Base-by-base conservation (phyloP, 2,888 invertebrate species). In the Netelia virgata region DNA sequence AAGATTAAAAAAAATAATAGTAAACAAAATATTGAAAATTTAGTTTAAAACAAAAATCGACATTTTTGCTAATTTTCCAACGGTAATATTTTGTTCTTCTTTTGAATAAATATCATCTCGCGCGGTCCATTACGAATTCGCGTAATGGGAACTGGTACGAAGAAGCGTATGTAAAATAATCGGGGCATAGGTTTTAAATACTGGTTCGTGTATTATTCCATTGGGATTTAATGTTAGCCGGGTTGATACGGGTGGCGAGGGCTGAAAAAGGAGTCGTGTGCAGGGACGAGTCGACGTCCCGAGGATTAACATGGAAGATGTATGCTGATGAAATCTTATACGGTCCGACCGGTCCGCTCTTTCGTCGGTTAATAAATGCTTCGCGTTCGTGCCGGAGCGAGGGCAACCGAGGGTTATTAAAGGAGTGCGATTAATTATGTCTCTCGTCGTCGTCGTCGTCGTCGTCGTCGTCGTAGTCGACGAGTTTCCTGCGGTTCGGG, bases 351-450 rank as follows among this genome's bases (percentile, higher is more conserved):
- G 83, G 88, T 89, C 59, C 28, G 61, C 81, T 63, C 68, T 47
- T 82, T 77, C 73, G 77, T 81, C 80, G 83, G 86, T 87, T 87
- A 83, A 87, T 87, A 86, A 87, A 86, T 87, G 87, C 80, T 70
- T 43, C 18, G 16, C 50, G 74, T 72, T 76, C 68, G 75, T 75
- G 76, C 75, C 18, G 75, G 79, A 78, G 68, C 85, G 79, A 83
- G 87, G 82, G 82, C 73, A 79, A 80, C 82, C 76, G 77, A 80
- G 84, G 89, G 90, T 92, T 91, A 91, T 92, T 91, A 91, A 89
- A 87, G 89, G 89, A 89, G 87, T 88, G 90, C 92, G 91, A 93
- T 93, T 92, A 93, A 92, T 92, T 91, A 91, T 90, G 90, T 89
- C 90, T 90, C 87, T 75, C 84, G 79, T 79, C 72, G 77, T 55